Percentiles rank a stretch among this genome's conserved stretches.
Conservation (phyloP, 2,888 invertebrate genomes). For the Eulithis prunata region DNA sequence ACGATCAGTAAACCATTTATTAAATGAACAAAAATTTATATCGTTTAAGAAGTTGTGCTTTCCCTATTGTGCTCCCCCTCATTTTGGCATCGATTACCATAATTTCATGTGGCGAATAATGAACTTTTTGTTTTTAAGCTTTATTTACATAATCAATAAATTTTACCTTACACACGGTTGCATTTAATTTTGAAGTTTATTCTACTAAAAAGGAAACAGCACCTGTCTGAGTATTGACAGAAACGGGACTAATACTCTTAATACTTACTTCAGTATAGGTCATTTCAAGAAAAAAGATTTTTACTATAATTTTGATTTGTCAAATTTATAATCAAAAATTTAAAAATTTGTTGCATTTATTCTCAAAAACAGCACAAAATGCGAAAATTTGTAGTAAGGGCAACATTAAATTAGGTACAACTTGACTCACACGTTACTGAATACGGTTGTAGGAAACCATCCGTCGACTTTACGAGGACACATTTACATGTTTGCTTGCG, state of each 20-base stretch:
- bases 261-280: too few relatives aligned
- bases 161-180: neutral
- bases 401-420: too few relatives aligned
- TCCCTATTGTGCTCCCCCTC: slow-evolving; percentile 2
- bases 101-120: slow-evolving; percentile 40
- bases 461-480: slow-evolving; percentile 49
- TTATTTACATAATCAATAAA: slow-evolving; percentile 38
- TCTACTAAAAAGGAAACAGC: too few relatives aligned
- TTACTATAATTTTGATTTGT: too few relatives aligned
- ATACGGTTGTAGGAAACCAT: slow-evolving; percentile 14
- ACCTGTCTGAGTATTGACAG: too few relatives aligned
- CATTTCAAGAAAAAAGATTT: too few relatives aligned
- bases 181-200: too few relatives aligned
- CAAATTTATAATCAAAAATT: too few relatives aligned
- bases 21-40: slow-evolving; percentile 23
- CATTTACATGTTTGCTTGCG: slow-evolving; percentile 57
- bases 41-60: slow-evolving; percentile 38
- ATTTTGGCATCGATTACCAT: slow-evolving; percentile 40
- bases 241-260: too few relatives aligned
- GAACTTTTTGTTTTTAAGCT: slow-evolving; percentile 33
- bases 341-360: too few relatives aligned
- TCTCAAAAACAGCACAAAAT: too few relatives aligned
- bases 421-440: neutral
- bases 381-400: too few relatives aligned
- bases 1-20: slow-evolving; percentile 15